These are phyloP conservation scores for Nyctibius grandis DNA, from an alignment of 2,797 vertebrate species.

Conservation along the genomic window DNA sequence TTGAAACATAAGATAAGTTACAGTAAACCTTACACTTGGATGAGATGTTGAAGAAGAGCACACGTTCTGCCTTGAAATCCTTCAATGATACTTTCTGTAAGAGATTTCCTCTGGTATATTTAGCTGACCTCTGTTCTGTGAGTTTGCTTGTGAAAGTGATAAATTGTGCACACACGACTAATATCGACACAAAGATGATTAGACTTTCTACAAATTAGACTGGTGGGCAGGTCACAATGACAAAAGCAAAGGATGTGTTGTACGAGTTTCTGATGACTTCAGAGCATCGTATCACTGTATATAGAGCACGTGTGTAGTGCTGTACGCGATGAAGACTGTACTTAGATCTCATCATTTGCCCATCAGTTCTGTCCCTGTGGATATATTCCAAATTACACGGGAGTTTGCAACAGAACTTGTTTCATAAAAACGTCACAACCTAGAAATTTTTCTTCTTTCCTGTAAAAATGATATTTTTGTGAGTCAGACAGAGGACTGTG, in stretches of 20 bases:
- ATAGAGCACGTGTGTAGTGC: rapidly evolving
- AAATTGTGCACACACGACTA: neutral
- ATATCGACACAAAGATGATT: neutral
- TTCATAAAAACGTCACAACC: neutral
- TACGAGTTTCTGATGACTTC: neutral
- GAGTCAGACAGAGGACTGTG: neutral
- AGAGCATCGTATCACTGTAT: neutral
- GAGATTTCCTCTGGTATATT: neutral
- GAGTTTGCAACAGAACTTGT: neutral
- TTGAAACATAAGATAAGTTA: neutral
- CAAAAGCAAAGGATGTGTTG: neutral
- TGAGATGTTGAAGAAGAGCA: neutral
- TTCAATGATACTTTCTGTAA: neutral
- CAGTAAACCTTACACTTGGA: neutral
- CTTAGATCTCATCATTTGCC: neutral
- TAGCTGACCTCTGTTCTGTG: neutral
- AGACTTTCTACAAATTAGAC: neutral
- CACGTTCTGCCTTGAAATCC: neutral
- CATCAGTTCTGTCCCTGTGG: neutral
- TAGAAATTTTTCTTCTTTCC: neutral
- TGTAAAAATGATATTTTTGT: neutral
- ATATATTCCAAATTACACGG: neutral
- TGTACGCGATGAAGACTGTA: neutral
- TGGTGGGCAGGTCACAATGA: neutral
- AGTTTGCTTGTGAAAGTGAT: neutral